phyloP scores from a whole-genome alignment of 2,888 invertebrate genomes.

The Andrena hattorfiana region DNA sequence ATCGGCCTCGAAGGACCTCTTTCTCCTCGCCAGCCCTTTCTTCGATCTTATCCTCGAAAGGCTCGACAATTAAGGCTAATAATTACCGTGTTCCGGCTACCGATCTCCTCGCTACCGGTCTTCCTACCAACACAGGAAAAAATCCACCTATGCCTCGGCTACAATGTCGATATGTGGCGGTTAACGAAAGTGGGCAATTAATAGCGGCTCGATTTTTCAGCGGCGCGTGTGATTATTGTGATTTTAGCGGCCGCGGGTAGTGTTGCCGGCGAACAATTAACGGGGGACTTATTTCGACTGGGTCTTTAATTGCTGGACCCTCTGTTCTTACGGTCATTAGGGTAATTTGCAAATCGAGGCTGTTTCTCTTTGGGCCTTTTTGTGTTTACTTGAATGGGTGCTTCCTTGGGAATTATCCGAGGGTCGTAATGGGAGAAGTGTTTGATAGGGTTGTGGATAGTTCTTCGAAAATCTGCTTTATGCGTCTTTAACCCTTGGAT shows the following conservation, averaged over 20 bases:
- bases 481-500: too few species aligned
- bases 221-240: slow-evolving; percentile 43
- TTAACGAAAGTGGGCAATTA: slow-evolving; percentile 56
- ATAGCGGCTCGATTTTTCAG: slow-evolving; percentile 56
- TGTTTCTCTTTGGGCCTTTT: too few species aligned
- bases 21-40: slow-evolving; percentile 62
- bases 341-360: background rate
- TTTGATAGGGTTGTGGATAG: too few species aligned
- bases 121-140: slow-evolving; percentile 41
- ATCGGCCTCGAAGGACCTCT: slow-evolving; percentile 61
- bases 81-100: slow-evolving; percentile 71
- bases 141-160: background rate
- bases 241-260: slow-evolving; percentile 25
- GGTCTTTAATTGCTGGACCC: slow-evolving; percentile 31
- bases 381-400: too few species aligned
- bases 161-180: slow-evolving; percentile 46
- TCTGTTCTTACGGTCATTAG: background rate
- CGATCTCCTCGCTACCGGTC: slow-evolving; percentile 71
- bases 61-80: slow-evolving; percentile 73
- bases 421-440: too few species aligned
- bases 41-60: slow-evolving; percentile 70
- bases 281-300: slow-evolving; percentile 30
- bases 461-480: too few species aligned
- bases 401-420: too few species aligned
- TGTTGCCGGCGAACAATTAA: slow-evolving; percentile 29